phyloP scores from a whole-genome alignment of 2,113 vertebrate genomes.

The Cololabis saira region DNA sequence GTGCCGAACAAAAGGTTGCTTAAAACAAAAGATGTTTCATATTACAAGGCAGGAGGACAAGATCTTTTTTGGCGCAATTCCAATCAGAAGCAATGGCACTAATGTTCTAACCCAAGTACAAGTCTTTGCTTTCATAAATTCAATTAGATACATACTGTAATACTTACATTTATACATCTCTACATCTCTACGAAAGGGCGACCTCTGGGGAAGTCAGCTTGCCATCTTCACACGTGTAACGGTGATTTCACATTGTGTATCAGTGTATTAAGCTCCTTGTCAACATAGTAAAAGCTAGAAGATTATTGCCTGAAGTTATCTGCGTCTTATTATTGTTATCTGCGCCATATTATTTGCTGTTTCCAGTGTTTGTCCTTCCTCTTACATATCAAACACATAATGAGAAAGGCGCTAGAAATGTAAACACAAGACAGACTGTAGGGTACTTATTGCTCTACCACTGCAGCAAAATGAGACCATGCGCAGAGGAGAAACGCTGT shows the following conservation, averaged over 20 bases:
- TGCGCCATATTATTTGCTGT: neutral
- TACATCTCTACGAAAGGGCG: too few relatives aligned
- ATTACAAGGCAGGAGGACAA: too few relatives aligned
- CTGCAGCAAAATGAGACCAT: neutral
- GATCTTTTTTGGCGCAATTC: too few relatives aligned
- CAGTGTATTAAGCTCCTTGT: neutral
- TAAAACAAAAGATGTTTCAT: conserved; percentile 25
- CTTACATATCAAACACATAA: neutral
- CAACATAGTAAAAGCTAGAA: neutral
- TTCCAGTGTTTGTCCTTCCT: neutral
- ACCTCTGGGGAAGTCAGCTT: too few relatives aligned
- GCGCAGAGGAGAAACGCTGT: too few relatives aligned
- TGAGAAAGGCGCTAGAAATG: neutral
- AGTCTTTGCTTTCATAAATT: too few relatives aligned
- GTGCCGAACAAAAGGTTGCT: conserved; percentile 24
- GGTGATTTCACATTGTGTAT: neutral
- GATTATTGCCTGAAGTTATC: neutral
- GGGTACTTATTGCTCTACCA: neutral
- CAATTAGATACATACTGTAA: too few relatives aligned
- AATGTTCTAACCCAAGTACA: too few relatives aligned
- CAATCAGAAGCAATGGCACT: too few relatives aligned
- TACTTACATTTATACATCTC: too few relatives aligned
- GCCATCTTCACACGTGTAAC: too few relatives aligned
- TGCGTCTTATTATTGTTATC: neutral
- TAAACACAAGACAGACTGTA: neutral